phyloP scores from a whole-genome alignment of 1,140 invertebrate species.

The Eurosta solidaginis region DNA sequence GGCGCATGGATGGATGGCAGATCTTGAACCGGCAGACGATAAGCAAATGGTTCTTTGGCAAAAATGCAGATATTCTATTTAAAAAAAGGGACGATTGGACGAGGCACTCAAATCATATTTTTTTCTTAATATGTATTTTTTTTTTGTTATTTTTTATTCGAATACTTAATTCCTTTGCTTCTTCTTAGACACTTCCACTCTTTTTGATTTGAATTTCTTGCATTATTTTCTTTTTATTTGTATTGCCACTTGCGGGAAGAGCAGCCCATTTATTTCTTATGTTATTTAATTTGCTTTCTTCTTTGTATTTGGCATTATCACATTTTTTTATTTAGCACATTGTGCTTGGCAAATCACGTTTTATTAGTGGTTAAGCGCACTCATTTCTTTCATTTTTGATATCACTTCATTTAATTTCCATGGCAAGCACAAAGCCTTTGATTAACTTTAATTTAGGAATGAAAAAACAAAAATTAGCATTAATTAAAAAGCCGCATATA shows the following conservation, averaged over 20 bases:
- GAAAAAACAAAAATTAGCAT: conserved; percentile 22
- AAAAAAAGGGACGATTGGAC: background rate
- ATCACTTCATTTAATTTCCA: background rate
- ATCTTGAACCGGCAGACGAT: background rate
- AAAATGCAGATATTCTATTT: background rate
- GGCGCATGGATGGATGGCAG: background rate
- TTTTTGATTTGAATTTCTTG: background rate
- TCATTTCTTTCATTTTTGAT: background rate
- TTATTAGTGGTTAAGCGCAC: background rate
- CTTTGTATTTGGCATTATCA: background rate
- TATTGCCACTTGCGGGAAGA: background rate
- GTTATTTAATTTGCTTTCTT: background rate
- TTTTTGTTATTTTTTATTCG: background rate
- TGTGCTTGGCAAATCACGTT: conserved; percentile 2
- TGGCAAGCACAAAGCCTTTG: conserved; percentile 6
- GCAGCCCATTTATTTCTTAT: background rate
- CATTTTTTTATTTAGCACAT: background rate
- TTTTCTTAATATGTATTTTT: background rate
- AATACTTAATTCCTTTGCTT: too few relatives aligned
- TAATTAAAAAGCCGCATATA: conserved; percentile 12
- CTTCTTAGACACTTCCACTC: background rate
- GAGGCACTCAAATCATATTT: background rate
- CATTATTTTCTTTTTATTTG: background rate
- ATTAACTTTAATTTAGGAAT: conserved; percentile 18
- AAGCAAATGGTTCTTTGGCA: background rate